Evolutionary conservation across 2,113 vertebrate genomes (phyloP).

Genomic region (Myotis yumanensis): DNA sequence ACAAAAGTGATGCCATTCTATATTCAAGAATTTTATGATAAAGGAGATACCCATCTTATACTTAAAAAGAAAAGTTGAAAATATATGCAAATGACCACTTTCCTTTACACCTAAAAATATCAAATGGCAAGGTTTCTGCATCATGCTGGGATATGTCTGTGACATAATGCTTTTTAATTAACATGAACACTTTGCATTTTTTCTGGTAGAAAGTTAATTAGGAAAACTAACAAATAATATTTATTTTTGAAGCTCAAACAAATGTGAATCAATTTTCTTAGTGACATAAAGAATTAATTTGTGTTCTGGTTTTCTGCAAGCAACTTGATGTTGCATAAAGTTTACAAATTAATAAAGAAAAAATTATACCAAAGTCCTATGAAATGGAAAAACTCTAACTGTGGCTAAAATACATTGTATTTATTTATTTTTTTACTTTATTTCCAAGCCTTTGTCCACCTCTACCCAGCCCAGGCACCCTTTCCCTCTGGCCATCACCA

Average conservation of each 20-base stretch:
- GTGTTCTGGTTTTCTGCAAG: background rate
- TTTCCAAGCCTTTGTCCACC: no score
- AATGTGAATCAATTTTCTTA: background rate
- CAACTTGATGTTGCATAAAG: background rate
- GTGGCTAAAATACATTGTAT: background rate
- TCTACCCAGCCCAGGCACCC: no score
- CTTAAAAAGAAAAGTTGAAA: background rate
- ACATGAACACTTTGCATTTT: background rate
- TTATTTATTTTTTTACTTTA: background rate
- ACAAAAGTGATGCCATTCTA: background rate
- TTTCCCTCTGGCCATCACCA: no score
- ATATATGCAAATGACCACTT: background rate
- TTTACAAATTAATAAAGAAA: background rate
- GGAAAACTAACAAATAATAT: background rate
- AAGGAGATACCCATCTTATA: background rate
- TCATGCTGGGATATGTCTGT: background rate
- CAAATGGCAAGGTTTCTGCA: background rate
- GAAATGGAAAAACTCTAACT: background rate
- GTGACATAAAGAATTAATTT: background rate
- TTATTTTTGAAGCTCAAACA: slow-evolving; percentile 13
- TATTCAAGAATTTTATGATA: background rate
- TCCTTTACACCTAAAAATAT: background rate
- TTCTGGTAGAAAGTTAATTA: background rate
- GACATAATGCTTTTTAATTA: background rate
- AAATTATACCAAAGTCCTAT: background rate